Evolutionary conservation across 2,888 invertebrate genomes (phyloP), one percentile per base, ranked within the genome.

Genomic region (Aplocera efformata): DNA sequence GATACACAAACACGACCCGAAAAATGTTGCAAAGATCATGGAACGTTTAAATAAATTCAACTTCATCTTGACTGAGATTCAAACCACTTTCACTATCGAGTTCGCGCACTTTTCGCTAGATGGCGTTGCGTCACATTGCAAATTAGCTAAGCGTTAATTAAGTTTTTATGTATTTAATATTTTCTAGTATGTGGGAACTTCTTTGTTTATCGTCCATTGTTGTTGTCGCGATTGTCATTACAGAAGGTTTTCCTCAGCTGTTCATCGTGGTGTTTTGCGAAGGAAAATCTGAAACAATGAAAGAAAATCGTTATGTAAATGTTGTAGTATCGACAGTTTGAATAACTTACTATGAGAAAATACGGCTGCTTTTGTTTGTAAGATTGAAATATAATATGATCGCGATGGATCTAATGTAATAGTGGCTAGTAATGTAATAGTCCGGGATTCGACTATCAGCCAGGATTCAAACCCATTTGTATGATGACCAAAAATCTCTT

Each of bases 1-100:
- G 48, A 96, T 92, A 53, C 94, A 93, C 50, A 94, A 78, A 69
- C 94, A 92, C 44, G 94, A 92, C 9, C 94, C 91, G 61, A 95
- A 92, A 75, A 96, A 95, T 24, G 96, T 96, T 65, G 94, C 91
- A 63, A 94, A 94, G 52, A 95, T 93, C 90, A 95, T 92, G 36
- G 93, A 93, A 61, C 94, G 89, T 62, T 93, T 92, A 61, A 94
- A 93, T 73, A 93, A 75, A 72, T 91, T 92, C 88, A 93, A 90
- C 75, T 88, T 90, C 85, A 85, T 88, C 49, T 75, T 83, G 65
- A 53, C 47, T 50, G 17, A 21, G 42, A 53, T 38, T 57, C 45
- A 42, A 54, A 60, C 42, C 63, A 74, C 76, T 73, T 73, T 76
- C 69, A 69, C 70, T 64, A 52, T 55, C 21, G 43, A 72, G 71